Evolutionary conservation across 2,113 vertebrate species (phyloP).

Genomic region (Ivindomyrus marchei): DNA sequence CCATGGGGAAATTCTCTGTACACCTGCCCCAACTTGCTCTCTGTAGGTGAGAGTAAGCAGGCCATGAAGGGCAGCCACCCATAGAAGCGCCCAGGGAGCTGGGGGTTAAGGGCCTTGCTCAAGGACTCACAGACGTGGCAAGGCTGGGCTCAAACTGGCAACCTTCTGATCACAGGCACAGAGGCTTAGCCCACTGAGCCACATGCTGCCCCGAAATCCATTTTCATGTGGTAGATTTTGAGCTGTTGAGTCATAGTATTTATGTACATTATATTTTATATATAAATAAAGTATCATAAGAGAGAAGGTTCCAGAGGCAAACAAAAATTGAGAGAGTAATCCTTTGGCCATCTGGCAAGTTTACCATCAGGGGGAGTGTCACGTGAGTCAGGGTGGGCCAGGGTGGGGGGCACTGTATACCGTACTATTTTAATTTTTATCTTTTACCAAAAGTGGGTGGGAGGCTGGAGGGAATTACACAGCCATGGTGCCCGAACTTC

Average conservation of each 20-base stretch:
- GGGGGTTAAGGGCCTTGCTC: no score
- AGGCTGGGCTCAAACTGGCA: no score
- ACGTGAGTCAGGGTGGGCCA: neutral
- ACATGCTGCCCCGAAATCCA: neutral
- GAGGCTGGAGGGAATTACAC: neutral
- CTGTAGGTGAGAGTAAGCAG: no score
- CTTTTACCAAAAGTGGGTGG: neutral
- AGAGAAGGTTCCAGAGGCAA: neutral
- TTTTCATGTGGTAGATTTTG: neutral
- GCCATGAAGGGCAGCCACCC: no score
- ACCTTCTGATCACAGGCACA: no score
- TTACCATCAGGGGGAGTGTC: neutral
- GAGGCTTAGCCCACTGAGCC: no score
- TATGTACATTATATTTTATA: neutral
- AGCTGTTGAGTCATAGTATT: neutral
- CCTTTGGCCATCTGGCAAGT: constrained; percentile 14
- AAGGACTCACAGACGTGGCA: no score
- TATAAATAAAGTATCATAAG: neutral
- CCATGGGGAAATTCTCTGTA: no score
- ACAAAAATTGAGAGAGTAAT: constrained; percentile 9
- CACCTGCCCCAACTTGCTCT: no score
- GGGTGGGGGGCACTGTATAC: neutral
- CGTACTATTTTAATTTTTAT: neutral
- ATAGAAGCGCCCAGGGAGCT: no score
- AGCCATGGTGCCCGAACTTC: neutral